Evolutionary conservation across 2,888 invertebrate species (phyloP).

Genomic region (Eurois occulta): DNA sequence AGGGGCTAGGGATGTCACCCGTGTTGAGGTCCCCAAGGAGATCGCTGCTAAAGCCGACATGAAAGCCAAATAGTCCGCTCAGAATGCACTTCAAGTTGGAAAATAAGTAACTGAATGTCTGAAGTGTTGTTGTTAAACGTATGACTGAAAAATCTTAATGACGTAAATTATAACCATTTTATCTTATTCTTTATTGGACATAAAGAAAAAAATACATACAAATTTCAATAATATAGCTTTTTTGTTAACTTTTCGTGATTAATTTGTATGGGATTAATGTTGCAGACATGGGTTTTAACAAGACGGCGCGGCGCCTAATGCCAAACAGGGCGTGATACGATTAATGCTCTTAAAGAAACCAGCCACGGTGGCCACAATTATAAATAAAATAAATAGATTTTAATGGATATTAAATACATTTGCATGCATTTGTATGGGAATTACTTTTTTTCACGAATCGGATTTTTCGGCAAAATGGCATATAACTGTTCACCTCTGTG

Average conservation of each 20-base stretch:
- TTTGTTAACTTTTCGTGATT: neutral
- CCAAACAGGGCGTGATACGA: neutral
- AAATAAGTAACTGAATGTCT: neutral
- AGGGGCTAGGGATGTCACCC: slow-evolving; percentile 36
- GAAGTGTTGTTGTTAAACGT: neutral
- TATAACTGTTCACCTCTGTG: no score
- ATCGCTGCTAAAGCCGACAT: slow-evolving; percentile 44
- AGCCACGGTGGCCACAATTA: no score
- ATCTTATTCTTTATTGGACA: no score
- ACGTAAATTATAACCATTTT: neutral
- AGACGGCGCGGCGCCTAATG: neutral
- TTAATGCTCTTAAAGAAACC: neutral
- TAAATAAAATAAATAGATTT: no score
- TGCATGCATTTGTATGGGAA: no score
- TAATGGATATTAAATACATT: no score
- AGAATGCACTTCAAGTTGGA: slow-evolving; percentile 14
- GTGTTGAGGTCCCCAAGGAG: slow-evolving; percentile 53
- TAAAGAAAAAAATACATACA: no score
- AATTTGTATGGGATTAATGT: neutral
- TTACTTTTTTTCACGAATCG: no score
- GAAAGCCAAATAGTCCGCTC: slow-evolving; percentile 26
- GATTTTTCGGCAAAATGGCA: no score
- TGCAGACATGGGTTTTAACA: neutral
- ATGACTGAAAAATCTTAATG: neutral
- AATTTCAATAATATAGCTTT: no score